Base-by-base conservation (phyloP, 2,797 vertebrate species). In the Clamator glandarius region DNA sequence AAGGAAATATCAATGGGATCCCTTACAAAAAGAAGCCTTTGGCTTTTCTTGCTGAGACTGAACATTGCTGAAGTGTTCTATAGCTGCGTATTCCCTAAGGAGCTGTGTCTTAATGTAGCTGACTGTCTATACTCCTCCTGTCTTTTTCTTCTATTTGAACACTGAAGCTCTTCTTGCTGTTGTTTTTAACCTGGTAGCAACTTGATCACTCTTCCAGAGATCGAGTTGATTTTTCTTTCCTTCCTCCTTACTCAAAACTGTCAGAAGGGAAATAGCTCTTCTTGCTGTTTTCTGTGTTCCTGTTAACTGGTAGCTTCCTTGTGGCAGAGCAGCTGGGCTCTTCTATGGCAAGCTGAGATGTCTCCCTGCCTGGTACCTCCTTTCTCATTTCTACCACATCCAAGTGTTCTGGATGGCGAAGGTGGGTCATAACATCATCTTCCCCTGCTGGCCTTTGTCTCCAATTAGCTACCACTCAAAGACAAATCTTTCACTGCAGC, bases 21-120 rank as follows among this genome's bases (percentile, higher is more conserved):
- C 55, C 48, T 78, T 89, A 76, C 63, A 77, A 77, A 95, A 91
- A 92, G 75, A 23, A 90, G 59, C 59, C 94, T 90, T 95, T 62
- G 62, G 31, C 52, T 89, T 73, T 29, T 80, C 57, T 94, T 80
- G 77, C 68, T 1, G 19, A 74, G 50, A 64, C 33, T 66, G 69
- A 68, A 69, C 42, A 58, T 89, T 92, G 81, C 84, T 84, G 87
- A 87, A 74, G 90, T 1, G 0, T 59, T 93, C 84, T 91, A 64
- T 91, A 90, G 81, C 87, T 81, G 8, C 5, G 16, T 4, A 9
- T 39, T 95, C 78, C 74, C 57, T 70, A 17, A 90, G 90, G 80
- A 93, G 64, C 64, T 84, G 94, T 95, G 61, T 91, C 67, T 95
- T 94, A 92, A 82, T 93, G 67, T 91, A 84, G 57, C 75, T 83